A percentile compares a stretch with the other conserved stretches of the same genome.
These are phyloP conservation scores for Diaprepes abbreviatus DNA, from an alignment of 2,888 invertebrate species.

Conservation along the genomic window DNA sequence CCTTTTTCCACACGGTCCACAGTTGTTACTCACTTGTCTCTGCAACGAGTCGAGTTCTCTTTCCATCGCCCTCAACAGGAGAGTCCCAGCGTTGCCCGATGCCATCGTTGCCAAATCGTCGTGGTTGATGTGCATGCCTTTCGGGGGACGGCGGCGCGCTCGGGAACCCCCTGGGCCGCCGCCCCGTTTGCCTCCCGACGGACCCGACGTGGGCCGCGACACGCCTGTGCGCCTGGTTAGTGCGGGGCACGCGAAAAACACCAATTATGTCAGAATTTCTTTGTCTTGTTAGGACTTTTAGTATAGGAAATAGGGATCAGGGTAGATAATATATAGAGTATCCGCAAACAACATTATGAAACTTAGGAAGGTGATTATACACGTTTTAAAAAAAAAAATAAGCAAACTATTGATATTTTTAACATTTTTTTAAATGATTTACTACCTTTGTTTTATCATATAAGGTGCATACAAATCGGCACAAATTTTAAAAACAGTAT, in stretches of 20 bases:
- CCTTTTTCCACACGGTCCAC: neutral
- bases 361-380: no score
- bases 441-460: no score
- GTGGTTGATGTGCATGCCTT: conserved; percentile 97
- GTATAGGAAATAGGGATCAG: no score
- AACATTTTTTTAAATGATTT: no score
- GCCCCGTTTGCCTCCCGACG: conserved; percentile 42
- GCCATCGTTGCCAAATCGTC: conserved; percentile 96
- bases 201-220: conserved; percentile 83
- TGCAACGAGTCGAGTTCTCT: conserved; percentile 94
- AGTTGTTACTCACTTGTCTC: conserved; percentile 88
- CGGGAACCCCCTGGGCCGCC: conserved; percentile 66
- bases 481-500: no score
- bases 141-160: conserved; percentile 90
- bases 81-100: conserved; percentile 79
- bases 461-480: no score
- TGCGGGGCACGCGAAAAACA: conserved; percentile 27
- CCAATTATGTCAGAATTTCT: conserved; percentile 26
- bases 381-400: no score
- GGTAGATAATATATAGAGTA: no score
- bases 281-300: conserved; percentile 1
- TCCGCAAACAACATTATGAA: no score
- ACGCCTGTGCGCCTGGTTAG: conserved; percentile 81
- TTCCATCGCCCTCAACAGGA: conserved; percentile 92
- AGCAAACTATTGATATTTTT: no score